Percentiles rank a stretch among this genome's conserved stretches.
Evolutionary conservation across 2,888 invertebrate genomes (phyloP).

Genomic region (Rugalucina vietnamica): DNA sequence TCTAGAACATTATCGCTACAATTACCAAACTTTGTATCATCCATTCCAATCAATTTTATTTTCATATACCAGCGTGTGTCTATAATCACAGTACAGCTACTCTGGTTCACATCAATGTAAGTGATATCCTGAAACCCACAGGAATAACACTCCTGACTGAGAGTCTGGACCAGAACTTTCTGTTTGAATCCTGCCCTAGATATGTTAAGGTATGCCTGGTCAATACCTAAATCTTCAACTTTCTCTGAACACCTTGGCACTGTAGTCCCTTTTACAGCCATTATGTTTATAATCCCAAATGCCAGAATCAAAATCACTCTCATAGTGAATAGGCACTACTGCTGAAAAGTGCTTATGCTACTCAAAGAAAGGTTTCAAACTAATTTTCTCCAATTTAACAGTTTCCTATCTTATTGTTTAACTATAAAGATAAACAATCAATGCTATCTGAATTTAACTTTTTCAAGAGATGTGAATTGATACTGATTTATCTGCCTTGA

Average conservation of each 20-base stretch:
- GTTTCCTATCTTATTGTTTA: too few relatives aligned
- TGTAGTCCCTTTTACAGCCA: too few relatives aligned
- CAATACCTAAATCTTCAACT: neutral
- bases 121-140: conserved; percentile 65
- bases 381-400: too few relatives aligned
- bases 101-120: conserved; percentile 38
- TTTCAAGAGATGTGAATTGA: too few relatives aligned
- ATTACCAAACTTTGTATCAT: neutral
- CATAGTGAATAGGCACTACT: too few relatives aligned
- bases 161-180: conserved; percentile 45
- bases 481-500: too few relatives aligned
- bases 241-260: neutral
- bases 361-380: too few relatives aligned
- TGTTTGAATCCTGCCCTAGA: conserved; percentile 40
- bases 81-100: conserved; percentile 68
- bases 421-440: too few relatives aligned
- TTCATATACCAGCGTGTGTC: conserved; percentile 74
- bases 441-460: too few relatives aligned
- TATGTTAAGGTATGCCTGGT: conserved; percentile 37
- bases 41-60: conserved; percentile 40
- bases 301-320: too few relatives aligned
- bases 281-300: too few relatives aligned
- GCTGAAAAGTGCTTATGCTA: too few relatives aligned
- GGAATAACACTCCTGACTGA: conserved; percentile 46
- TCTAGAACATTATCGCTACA: neutral